A percentile compares a stretch with the other conserved stretches of the same genome.
Evolutionary conservation across 1,140 invertebrate genomes (phyloP).

Genomic region (Paramacrobiotus metropolitanus): DNA sequence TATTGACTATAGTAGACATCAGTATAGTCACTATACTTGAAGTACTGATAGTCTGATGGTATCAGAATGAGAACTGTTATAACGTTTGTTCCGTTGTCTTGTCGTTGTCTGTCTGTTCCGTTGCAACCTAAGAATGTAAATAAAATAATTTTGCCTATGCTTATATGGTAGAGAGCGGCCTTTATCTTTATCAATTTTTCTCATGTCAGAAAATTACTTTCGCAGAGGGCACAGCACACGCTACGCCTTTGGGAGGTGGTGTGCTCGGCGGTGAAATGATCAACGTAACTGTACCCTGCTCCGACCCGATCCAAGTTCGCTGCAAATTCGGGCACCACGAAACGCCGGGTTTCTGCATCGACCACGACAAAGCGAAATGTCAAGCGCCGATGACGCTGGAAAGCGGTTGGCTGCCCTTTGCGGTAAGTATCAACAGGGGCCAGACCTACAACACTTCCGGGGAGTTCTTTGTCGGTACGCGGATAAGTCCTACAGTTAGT

Average conservation of each 20-base stretch:
- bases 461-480: slow-evolving; percentile 65
- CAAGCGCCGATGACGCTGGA: slow-evolving; percentile 65
- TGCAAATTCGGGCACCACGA: slow-evolving; percentile 31
- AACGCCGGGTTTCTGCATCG: slow-evolving; percentile 16
- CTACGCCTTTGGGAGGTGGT: slow-evolving; percentile 38
- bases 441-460: slow-evolving; percentile 61
- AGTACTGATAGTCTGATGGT: too few relatives aligned
- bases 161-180: neutral
- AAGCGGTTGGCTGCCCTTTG: slow-evolving; percentile 67
- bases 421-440: slow-evolving; percentile 50
- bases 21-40: too few relatives aligned
- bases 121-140: slow-evolving; percentile 29
- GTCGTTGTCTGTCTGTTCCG: slow-evolving; percentile 73
- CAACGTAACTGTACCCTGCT: slow-evolving; percentile 81
- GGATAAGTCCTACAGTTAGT: too few relatives aligned
- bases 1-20: too few relatives aligned
- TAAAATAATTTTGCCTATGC: neutral
- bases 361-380: slow-evolving; percentile 52
- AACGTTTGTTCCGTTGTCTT: slow-evolving; percentile 80
- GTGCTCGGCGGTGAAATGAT: slow-evolving; percentile 83
- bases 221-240: slow-evolving; percentile 59
- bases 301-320: slow-evolving; percentile 44
- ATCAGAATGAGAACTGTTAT: too few relatives aligned
- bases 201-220: too few relatives aligned
- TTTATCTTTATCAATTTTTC: too few relatives aligned